Conservation (phyloP, 2,113 vertebrate genomes). For the Macquaria ambigua region DNA sequence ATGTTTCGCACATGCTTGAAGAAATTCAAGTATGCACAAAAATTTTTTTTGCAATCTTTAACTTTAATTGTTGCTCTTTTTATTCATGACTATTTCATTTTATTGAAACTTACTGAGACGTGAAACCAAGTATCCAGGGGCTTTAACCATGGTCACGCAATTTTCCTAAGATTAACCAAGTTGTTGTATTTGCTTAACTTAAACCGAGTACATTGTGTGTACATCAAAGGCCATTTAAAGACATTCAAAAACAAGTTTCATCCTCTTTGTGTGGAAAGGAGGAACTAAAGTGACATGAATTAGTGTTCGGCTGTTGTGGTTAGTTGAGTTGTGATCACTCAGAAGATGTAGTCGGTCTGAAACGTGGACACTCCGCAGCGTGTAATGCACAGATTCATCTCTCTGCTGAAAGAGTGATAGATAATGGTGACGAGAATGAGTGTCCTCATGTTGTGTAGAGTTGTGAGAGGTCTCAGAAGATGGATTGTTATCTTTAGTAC, state of each 20-base stretch:
- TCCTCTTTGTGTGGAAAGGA: background rate
- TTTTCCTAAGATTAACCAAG: too few species aligned
- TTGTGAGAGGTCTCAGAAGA: constrained; percentile 31
- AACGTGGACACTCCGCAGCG: constrained; percentile 20
- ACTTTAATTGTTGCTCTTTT: too few species aligned
- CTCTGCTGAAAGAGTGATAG: constrained; percentile 19
- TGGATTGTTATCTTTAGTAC: constrained; percentile 1
- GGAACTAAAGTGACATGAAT: constrained; percentile 8
- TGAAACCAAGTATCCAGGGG: too few species aligned
- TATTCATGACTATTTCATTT: too few species aligned
- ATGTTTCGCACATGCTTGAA: too few species aligned
- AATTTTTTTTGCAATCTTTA: too few species aligned
- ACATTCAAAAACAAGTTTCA: background rate
- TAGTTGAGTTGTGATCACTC: constrained; percentile 21
- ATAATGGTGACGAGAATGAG: constrained; percentile 16
- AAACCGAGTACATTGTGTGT: too few species aligned
- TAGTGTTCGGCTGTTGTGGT: constrained; percentile 24
- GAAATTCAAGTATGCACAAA: too few species aligned
- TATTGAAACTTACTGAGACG: too few species aligned
- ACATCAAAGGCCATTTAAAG: too few species aligned
- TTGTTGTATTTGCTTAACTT: too few species aligned
- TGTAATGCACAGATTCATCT: constrained; percentile 50
- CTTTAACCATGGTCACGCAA: too few species aligned
- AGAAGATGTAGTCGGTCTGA: constrained; percentile 21
- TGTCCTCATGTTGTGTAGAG: background rate